A percentile compares a stretch with the other conserved stretches of the same genome.
phyloP scores from a whole-genome alignment of 2,888 invertebrate genomes.

The Carpatolechia fugitivella region DNA sequence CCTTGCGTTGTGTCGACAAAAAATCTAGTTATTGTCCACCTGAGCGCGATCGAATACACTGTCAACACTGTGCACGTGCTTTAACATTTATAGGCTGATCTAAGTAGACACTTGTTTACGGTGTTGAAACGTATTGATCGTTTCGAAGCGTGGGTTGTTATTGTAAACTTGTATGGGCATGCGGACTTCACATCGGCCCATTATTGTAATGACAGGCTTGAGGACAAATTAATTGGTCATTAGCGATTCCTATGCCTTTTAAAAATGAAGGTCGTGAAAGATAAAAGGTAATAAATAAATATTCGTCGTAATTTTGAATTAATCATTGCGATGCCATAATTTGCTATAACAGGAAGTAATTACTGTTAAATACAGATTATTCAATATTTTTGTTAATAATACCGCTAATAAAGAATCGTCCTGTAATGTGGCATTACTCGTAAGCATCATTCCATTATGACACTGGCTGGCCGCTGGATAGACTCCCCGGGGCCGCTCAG shows the following conservation, averaged over 20 bases:
- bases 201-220: constrained; percentile 1
- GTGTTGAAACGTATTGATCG: constrained; percentile 22
- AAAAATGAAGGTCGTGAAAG: background rate
- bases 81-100: constrained; percentile 35
- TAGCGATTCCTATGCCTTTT: constrained; percentile 1
- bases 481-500: constrained; percentile 24
- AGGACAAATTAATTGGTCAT: constrained; percentile 7
- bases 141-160: background rate
- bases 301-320: background rate
- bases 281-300: background rate
- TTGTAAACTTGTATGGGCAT: constrained; percentile 1
- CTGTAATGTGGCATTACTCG: background rate
- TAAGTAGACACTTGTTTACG: constrained; percentile 32
- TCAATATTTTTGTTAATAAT: too few relatives aligned
- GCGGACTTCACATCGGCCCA: background rate
- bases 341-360: background rate
- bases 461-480: constrained; percentile 33
- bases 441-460: constrained; percentile 19
- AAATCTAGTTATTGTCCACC: constrained; percentile 49
- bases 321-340: background rate
- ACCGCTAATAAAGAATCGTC: background rate
- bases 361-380: too few relatives aligned
- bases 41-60: constrained; percentile 41
- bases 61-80: constrained; percentile 48
- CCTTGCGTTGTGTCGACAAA: constrained; percentile 49